Evolutionary conservation across 2,888 invertebrate genomes (phyloP), one percentile per base, ranked within the genome.

Genomic region (Arrhopalites spinosus): DNA sequence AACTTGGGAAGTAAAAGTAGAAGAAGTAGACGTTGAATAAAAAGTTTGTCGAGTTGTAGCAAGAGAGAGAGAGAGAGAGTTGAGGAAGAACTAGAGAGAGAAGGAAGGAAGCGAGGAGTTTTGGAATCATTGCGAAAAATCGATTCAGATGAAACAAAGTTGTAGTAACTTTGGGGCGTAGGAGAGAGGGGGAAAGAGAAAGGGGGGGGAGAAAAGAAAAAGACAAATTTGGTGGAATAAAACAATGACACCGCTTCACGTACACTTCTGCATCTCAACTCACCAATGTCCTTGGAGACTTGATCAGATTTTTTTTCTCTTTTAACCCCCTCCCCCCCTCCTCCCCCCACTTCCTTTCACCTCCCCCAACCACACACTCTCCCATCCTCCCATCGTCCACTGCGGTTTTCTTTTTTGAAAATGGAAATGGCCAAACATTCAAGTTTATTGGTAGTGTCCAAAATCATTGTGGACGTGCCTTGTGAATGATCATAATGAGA

Each of bases 221-320:
- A 66, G 66, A 66, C 66, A 66, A 66, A 66, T 66, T 66, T 66
- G 30, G 20, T 43, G n/a, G 45, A 66, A 64, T 64, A 64, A 66
- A 66, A 66, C 43, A 43, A 66, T 66, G 66, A 66, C 66, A 45
- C 45, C 23, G 36, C 36, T 66, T 25, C 59, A 50, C 20, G 50
- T 50, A 20, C 27, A 23, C 25, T 25, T 25, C 5, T 50, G 50
- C 20, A 50, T 20, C 50, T 36, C 36, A 36, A 36, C 5, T n/a
- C 36, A 7, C 36, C 36, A 36, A 36, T 11, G 36, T 36, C 36
- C 36, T 36, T 36, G 36, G 36, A 36, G 36, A 36, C 36, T 36
- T 36, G 36, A 36, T 36, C 36, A 36, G 36, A 36, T 36, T 36
- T 36, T 36, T 36, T 36, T 36, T 36, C n/a, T n/a, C 36, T 36